Evolutionary conservation across 2,888 invertebrate species (phyloP).

Genomic region (Deilephila porcellus): DNA sequence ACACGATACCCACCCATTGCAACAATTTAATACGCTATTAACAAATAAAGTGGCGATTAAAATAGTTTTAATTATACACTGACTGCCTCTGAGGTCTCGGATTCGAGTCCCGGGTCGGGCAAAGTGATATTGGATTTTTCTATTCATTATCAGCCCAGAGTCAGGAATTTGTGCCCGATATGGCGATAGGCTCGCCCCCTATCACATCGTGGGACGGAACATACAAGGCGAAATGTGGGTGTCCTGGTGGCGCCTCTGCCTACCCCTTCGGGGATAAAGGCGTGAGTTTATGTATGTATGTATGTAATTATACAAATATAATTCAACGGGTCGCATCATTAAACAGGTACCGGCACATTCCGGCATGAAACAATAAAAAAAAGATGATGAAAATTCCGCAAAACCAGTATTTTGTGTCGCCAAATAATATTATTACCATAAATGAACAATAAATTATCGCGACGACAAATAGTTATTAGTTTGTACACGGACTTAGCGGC

Average conservation of each 20-base stretch:
- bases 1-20: background rate
- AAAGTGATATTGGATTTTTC: no score
- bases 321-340: slow-evolving; percentile 29
- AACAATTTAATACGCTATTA: slow-evolving; percentile 9
- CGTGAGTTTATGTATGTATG: no score
- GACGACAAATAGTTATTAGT: slow-evolving; percentile 79
- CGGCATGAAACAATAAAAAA: slow-evolving; percentile 72
- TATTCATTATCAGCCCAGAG: no score
- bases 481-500: slow-evolving; percentile 55
- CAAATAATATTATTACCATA: slow-evolving; percentile 77
- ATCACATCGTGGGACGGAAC: no score
- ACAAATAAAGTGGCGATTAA: slow-evolving; percentile 15
- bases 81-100: no score
- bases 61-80: slow-evolving; percentile 28
- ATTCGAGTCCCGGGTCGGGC: no score
- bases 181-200: no score
- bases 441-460: slow-evolving; percentile 73
- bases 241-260: no score
- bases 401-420: slow-evolving; percentile 69
- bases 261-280: no score
- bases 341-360: slow-evolving; percentile 55
- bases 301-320: slow-evolving; percentile 33
- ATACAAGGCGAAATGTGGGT: no score
- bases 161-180: no score
- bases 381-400: slow-evolving; percentile 75